Evolutionary conservation across 1,140 invertebrate species (phyloP).

Genomic region (Chironomus striatipennis): DNA sequence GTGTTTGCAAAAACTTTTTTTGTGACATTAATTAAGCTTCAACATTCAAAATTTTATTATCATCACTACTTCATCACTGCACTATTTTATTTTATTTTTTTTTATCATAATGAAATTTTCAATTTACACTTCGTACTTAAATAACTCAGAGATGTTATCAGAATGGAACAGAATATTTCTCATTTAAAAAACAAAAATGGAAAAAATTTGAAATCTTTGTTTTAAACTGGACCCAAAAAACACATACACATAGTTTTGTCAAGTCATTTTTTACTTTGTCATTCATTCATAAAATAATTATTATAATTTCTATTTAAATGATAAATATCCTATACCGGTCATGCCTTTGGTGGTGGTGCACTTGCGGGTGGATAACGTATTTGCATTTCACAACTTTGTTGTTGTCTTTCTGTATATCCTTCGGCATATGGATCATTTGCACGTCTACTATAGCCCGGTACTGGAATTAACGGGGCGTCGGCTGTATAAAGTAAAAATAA

Average conservation of each 20-base stretch:
- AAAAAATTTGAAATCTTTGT: too few species aligned
- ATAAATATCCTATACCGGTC: neutral
- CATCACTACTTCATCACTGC: too few species aligned
- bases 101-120: too few species aligned
- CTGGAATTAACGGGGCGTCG: slow-evolving; percentile 20
- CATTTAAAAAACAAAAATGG: too few species aligned
- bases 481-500: neutral
- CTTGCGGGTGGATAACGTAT: slow-evolving; percentile 9
- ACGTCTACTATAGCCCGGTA: slow-evolving; percentile 3
- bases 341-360: neutral
- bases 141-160: too few species aligned
- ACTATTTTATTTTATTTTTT: too few species aligned
- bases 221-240: neutral
- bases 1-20: too few species aligned
- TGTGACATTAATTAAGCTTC: too few species aligned
- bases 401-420: slow-evolving; percentile 15
- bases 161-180: too few species aligned
- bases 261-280: neutral
- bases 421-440: neutral
- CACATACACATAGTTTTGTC: neutral
- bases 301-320: neutral
- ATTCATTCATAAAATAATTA: too few species aligned
- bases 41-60: too few species aligned
- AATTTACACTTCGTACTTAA: too few species aligned
- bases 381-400: slow-evolving; percentile 20